These are phyloP conservation scores for Papilio dardanus DNA, from an alignment of 1,140 invertebrate genomes.

Conservation along the genomic window DNA sequence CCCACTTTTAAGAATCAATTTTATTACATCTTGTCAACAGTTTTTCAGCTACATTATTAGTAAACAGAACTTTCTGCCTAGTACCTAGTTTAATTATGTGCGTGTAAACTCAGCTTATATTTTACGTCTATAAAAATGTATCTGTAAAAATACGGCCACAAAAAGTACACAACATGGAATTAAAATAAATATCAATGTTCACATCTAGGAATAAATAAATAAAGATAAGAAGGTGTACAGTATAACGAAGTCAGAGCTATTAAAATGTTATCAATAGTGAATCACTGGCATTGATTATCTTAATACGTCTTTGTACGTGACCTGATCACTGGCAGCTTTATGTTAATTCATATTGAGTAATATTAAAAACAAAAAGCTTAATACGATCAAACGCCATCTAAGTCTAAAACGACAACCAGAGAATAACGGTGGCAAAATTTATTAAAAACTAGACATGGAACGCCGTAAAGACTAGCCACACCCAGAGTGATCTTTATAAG, in stretches of 20 bases:
- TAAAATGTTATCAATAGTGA: not conserved
- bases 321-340: not conserved
- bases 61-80: no score
- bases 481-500: no score
- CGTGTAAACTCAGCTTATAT: not conserved
- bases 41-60: no score
- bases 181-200: conserved; percentile 23
- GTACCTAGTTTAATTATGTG: not conserved
- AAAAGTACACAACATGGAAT: not conserved
- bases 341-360: not conserved
- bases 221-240: not conserved
- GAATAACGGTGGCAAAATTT: no score
- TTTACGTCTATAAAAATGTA: not conserved
- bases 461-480: not conserved
- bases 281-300: not conserved
- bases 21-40: no score
- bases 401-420: not conserved
- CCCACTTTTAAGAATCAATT: not conserved
- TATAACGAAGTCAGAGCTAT: not conserved
- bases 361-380: not conserved
- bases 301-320: not conserved
- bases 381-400: not conserved
- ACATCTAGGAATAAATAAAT: no score
- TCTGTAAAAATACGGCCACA: not conserved
- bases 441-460: not conserved